These are phyloP conservation scores for Misgurnus mizolepis DNA, from an alignment of 2,113 vertebrate species.

Conservation along the genomic window DNA sequence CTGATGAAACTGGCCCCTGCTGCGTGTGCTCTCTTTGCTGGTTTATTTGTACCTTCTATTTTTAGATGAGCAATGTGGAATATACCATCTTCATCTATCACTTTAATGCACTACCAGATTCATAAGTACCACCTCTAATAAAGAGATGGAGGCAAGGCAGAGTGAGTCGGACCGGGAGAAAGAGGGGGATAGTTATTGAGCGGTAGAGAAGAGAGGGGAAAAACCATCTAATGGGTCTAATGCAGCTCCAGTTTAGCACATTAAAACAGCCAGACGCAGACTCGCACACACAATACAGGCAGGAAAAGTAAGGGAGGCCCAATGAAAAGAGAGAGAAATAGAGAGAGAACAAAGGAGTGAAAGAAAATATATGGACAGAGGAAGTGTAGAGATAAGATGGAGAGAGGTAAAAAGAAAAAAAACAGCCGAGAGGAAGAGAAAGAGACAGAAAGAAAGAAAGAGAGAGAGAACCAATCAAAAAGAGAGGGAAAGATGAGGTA, in stretches of 20 bases:
- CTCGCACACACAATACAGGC: constrained; percentile 7
- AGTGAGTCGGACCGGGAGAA: constrained; percentile 25
- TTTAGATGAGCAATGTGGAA: constrained; percentile 28
- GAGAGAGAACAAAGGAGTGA: not conserved
- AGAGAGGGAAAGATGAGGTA: constrained; percentile 41
- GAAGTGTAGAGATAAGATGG: not conserved
- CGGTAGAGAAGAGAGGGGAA: constrained; percentile 18
- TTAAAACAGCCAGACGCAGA: constrained; percentile 2
- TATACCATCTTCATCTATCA: constrained; percentile 40
- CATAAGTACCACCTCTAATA: constrained; percentile 42
- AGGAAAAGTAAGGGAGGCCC: not conserved
- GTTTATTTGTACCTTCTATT: constrained; percentile 31
- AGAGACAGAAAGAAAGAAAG: constrained; percentile 2
- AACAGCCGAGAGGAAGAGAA: constrained; percentile 7
- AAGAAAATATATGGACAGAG: constrained; percentile 6
- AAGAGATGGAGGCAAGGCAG: constrained; percentile 17
- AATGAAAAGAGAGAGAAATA: not conserved
- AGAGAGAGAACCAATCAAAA: not conserved
- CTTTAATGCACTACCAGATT: constrained; percentile 38
- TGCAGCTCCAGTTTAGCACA: constrained; percentile 41
- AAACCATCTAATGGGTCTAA: constrained; percentile 31
- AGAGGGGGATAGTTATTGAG: constrained; percentile 36
- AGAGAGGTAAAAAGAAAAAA: not conserved
- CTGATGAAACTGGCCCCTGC: not conserved
- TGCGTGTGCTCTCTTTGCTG: not conserved